Evolutionary conservation across 92 coral and sea anemone species (phyloP), one percentile per base, ranked within the genome.

Genomic region (Plumapathes pennacea): DNA sequence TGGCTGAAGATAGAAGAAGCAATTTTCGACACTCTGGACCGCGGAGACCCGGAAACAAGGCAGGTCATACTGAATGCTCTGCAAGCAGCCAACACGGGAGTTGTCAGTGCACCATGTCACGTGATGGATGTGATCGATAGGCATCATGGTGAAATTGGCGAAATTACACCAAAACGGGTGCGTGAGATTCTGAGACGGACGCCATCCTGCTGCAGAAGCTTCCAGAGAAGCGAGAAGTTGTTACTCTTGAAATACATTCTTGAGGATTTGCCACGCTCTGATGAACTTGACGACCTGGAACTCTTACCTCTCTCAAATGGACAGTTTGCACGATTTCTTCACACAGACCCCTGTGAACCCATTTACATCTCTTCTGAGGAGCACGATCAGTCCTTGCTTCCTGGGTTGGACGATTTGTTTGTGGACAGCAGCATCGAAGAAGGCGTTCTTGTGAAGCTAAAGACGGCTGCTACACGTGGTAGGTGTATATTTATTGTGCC

Each of bases 61-160:
- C 12, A 43, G 13, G 30, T 32, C 15, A 55, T 67, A 9, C 22
- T 43, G 9, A 46, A 67, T 0, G 1, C 55, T 6, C 28, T 78
- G 55, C 60, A 58, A 17, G 38, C 34, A 19, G 54, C 60, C 21
- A 56, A 61, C 10, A 56, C 59, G 3, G 54, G 65, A 3, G 55
- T 84, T 15, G 90, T 73, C 24, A 78, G 85, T 15, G 90, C 38
- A 26, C 86, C 90, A 12, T 12, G 10, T 10, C 78, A 84, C 63
- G 78, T 84, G 22, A 54, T 27, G n/a, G 32, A 37, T 8, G 76
- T 83, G 5, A 26, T 79, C 9, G 15, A 22, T 0, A n/a, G 4
- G 12, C 15, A 13, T n/a, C n/a, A 26, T 0, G 21, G 11, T 3
- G 28, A 50, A 2, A 17, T 24, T 46, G 26, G 25, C 19, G 28